Conservation (phyloP, 2,797 vertebrate genomes). For the Xerus rutilus region DNA sequence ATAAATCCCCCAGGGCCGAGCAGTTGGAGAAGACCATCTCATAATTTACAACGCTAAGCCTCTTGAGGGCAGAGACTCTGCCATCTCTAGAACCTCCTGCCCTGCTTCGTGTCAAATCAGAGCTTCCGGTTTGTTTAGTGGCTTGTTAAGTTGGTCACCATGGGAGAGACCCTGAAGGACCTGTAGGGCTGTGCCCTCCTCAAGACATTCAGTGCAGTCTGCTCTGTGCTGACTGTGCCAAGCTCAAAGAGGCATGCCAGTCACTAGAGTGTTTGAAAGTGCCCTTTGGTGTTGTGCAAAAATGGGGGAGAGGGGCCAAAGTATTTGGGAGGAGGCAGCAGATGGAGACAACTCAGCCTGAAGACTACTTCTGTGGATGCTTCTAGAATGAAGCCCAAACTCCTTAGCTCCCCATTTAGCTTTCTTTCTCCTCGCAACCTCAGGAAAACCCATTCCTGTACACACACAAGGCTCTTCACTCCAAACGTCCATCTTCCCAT, state of each 20-base stretch:
- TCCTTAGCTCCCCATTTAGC: background rate
- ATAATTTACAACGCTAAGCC: slow-evolving; percentile 71
- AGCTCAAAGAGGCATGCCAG: background rate
- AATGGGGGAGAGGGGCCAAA: background rate
- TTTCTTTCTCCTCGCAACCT: background rate
- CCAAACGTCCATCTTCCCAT: background rate
- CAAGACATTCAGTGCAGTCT: background rate
- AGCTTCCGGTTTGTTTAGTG: background rate
- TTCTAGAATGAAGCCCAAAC: slow-evolving; percentile 33
- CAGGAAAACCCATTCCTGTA: background rate
- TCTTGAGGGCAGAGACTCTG: slow-evolving; percentile 64
- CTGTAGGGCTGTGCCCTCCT: background rate
- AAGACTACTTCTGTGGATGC: background rate
- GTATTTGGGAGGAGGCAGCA: background rate
- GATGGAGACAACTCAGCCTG: background rate
- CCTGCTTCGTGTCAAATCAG: background rate
- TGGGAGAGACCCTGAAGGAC: background rate
- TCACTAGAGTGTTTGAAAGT: background rate
- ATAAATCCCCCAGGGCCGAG: slow-evolving; percentile 65
- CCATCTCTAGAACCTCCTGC: background rate
- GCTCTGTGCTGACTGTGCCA: background rate
- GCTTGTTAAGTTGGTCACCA: background rate
- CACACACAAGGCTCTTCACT: background rate
- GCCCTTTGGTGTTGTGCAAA: background rate
- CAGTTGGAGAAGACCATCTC: background rate